Conservation (phyloP, 2,113 vertebrate species). For the Ceyx cyanopectus region DNA sequence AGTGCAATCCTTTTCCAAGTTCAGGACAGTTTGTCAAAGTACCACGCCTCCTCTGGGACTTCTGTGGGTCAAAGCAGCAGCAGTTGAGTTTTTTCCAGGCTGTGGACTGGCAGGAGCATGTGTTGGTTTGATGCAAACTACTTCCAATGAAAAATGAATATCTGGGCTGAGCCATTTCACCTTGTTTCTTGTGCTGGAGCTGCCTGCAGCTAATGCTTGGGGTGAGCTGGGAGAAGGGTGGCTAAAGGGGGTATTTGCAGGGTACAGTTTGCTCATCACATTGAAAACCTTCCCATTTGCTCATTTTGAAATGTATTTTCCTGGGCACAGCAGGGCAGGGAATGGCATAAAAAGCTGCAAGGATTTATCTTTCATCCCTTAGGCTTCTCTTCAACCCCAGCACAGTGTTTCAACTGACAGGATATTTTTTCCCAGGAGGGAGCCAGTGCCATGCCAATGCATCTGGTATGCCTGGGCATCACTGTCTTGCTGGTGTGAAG, state of each 20-base stretch:
- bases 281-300: background rate
- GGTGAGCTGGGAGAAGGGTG: background rate
- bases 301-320: background rate
- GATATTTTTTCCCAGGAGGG: background rate
- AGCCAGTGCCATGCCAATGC: background rate
- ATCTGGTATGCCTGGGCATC: background rate
- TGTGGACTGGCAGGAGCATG: background rate
- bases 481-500: background rate
- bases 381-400: accelerated
- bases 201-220: background rate
- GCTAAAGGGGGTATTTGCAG: background rate
- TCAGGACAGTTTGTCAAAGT: background rate
- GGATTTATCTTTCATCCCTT: background rate
- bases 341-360: background rate
- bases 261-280: background rate
- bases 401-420: accelerated
- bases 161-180: background rate
- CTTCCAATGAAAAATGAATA: background rate
- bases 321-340: background rate
- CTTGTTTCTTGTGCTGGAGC: background rate
- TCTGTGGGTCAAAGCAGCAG: background rate
- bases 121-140: background rate
- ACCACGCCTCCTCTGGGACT: accelerated
- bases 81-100: background rate
- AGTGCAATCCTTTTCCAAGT: background rate